Percentiles rank a stretch among this genome's conserved stretches.
Conservation (phyloP, 1,140 invertebrate species). For the Neotoxoptera formosana region DNA sequence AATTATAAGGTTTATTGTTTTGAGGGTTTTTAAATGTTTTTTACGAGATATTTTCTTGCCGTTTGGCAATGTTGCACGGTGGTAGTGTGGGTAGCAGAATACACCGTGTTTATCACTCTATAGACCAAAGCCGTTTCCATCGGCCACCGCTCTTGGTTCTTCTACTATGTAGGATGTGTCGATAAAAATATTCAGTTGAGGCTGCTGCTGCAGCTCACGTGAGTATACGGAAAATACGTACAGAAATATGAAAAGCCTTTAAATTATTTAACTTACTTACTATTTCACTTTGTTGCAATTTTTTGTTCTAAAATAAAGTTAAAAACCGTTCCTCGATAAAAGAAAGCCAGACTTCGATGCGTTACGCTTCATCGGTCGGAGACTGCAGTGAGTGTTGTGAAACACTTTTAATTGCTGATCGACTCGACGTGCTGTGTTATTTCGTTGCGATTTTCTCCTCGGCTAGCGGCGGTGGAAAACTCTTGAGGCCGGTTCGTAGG, state of each 20-base stretch:
- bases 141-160: neutral
- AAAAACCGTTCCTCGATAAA: neutral
- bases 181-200: conserved; percentile 7
- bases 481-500: neutral
- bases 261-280: neutral
- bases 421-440: neutral
- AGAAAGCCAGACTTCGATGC: neutral
- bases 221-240: neutral
- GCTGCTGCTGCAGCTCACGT: neutral
- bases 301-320: neutral
- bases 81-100: neutral
- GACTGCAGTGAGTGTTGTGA: neutral
- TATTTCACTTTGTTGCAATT: neutral
- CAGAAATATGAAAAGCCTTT: neutral
- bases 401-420: neutral
- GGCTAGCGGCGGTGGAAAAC: neutral
- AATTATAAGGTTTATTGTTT: neutral
- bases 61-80: neutral
- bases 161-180: neutral
- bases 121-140: neutral
- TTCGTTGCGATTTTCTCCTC: conserved; percentile 9
- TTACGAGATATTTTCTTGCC: neutral
- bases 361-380: neutral
- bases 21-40: neutral
- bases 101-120: neutral